Evolutionary conservation across 2,113 vertebrate species (phyloP).

Genomic region (Mirounga angustirostris): DNA sequence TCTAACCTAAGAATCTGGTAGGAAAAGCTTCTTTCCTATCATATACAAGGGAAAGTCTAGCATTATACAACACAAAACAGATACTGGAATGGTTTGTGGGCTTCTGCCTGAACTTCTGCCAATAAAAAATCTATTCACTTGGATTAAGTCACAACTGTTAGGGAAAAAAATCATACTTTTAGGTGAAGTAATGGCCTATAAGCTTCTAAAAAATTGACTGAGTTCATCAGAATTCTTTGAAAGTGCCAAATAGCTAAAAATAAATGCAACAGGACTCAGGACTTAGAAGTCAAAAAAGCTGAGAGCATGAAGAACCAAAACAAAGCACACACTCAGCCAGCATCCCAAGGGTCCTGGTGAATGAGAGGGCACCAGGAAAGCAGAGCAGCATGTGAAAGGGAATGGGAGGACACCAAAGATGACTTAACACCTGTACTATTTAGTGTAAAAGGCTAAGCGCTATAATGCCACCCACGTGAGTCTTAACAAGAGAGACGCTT

Average conservation of each 20-base stretch:
- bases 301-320: not conserved
- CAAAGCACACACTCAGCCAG: not conserved
- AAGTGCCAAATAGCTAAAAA: slow-evolving; percentile 12
- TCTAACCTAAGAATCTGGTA: not conserved
- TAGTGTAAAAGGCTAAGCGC: not conserved
- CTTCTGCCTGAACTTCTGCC: slow-evolving; percentile 12
- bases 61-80: not conserved
- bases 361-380: not conserved
- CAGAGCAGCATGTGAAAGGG: not conserved
- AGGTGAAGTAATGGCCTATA: not conserved
- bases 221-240: slow-evolving; percentile 11
- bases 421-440: not conserved
- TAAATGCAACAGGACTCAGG: not conserved
- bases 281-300: not conserved
- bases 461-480: not conserved
- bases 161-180: not conserved
- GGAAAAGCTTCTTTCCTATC: not conserved
- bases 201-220: not conserved
- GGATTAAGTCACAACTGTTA: not conserved
- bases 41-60: not conserved
- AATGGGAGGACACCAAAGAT: not conserved
- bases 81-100: not conserved
- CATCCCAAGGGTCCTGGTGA: not conserved
- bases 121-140: slow-evolving; percentile 23
- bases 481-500: not conserved